Evolutionary conservation across 2,888 invertebrate species (phyloP).

Genomic region (Spisula subtruncata): DNA sequence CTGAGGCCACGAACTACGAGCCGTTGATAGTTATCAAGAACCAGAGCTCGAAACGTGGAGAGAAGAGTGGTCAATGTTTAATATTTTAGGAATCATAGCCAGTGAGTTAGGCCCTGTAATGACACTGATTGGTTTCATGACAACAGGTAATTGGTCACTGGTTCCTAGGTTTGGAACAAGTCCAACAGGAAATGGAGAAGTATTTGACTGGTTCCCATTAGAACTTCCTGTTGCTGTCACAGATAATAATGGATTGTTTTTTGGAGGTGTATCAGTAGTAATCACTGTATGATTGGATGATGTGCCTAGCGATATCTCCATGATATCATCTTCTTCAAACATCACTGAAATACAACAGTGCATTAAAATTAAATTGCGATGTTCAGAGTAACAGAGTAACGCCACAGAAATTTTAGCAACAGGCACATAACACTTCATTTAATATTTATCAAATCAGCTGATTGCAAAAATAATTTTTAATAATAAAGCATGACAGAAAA

Average conservation of each 20-base stretch:
- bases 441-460: too few species aligned
- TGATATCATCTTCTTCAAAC: conserved; percentile 27
- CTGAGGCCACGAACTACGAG: conserved; percentile 13
- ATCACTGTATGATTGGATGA: background rate
- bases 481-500: too few species aligned
- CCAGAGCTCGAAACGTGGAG: conserved; percentile 40
- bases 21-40: conserved; percentile 41
- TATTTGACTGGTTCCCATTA: conserved; percentile 17
- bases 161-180: conserved; percentile 21
- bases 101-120: conserved; percentile 67
- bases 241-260: background rate
- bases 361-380: background rate
- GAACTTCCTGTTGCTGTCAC: background rate
- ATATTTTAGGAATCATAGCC: conserved; percentile 60
- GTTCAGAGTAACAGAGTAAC: too few species aligned
- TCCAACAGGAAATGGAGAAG: conserved; percentile 39
- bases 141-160: conserved; percentile 26
- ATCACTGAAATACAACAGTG: conserved; percentile 1
- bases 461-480: too few species aligned
- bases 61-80: conserved; percentile 53
- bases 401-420: too few species aligned
- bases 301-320: background rate
- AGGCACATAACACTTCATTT: too few species aligned
- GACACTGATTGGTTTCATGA: conserved; percentile 55
- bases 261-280: background rate